These are phyloP conservation scores for Geodia barretti DNA, from an alignment of 37 sponge, comb jelly and placozoan genomes.

Conservation along the genomic window DNA sequence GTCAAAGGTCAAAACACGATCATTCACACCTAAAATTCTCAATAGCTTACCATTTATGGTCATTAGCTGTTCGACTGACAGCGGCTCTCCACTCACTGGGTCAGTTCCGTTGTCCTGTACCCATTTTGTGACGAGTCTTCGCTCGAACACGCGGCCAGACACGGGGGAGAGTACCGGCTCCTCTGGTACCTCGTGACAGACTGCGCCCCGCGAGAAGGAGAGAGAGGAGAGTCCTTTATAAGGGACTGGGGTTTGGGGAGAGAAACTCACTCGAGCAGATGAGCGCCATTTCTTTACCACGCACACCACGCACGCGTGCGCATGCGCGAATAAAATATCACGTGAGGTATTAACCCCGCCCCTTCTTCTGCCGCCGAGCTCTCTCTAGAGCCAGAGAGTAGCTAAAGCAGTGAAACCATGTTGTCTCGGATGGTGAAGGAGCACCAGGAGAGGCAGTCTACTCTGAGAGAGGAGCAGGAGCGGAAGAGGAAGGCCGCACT, in stretches of 20 bases:
- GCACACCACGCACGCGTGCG: neutral
- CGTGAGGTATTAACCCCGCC: conserved; percentile 5
- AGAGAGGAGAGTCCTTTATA: neutral
- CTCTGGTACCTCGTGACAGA: conserved; percentile 95
- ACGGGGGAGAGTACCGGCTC: conserved; percentile 95
- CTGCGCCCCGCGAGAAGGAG: conserved; percentile 12
- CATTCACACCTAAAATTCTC: neutral
- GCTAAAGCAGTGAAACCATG: conserved; percentile 34
- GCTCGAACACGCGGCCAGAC: conserved; percentile 93
- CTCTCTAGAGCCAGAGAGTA: neutral
- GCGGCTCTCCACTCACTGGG: conserved; percentile 93
- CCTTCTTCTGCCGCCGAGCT: neutral
- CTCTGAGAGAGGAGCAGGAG: conserved; percentile 77
- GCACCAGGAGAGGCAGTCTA: conserved; percentile 83
- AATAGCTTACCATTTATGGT: conserved; percentile 75
- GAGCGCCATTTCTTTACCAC: conserved; percentile 88
- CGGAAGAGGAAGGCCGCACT: conserved; percentile 74
- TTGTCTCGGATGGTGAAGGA: conserved; percentile 83
- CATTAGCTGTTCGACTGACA: conserved; percentile 83
- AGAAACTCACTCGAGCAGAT: conserved; percentile 83
- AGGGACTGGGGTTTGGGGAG: neutral
- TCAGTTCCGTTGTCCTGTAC: conserved; percentile 90
- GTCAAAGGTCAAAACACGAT: neutral
- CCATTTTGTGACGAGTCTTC: conserved; percentile 89
- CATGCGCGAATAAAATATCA: neutral